Conservation (phyloP, 2,113 vertebrate species). For the Ellobius talpinus region DNA sequence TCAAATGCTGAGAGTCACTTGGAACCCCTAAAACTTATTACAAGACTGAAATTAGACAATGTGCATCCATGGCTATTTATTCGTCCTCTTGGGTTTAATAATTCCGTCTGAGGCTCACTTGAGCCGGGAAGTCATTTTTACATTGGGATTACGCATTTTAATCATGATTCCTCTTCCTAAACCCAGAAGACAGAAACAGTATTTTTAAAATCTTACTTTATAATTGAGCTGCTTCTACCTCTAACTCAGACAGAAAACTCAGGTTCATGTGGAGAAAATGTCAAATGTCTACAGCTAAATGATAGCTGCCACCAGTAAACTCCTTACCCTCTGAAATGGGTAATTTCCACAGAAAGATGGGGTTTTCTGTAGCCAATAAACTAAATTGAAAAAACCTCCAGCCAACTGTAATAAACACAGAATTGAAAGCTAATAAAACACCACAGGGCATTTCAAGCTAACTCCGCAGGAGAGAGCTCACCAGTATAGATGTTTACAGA, state of each 20-base stretch:
- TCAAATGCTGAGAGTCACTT: slow-evolving; percentile 21
- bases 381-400: slow-evolving; percentile 77
- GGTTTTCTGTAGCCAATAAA: slow-evolving; percentile 75
- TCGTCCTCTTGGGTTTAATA: slow-evolving; percentile 10
- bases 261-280: slow-evolving; percentile 13
- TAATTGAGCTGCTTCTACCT: slow-evolving; percentile 35
- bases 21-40: neutral
- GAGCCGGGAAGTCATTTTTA: neutral
- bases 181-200: neutral
- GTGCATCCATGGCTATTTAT: neutral
- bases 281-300: slow-evolving; percentile 66
- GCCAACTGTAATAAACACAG: slow-evolving; percentile 80
- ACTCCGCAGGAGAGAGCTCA: slow-evolving; percentile 76
- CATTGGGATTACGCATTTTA: slow-evolving; percentile 55
- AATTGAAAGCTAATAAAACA: slow-evolving; percentile 83
- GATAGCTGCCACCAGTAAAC: slow-evolving; percentile 67
- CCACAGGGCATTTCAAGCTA: slow-evolving; percentile 82
- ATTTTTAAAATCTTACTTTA: slow-evolving; percentile 53
- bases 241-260: slow-evolving; percentile 63
- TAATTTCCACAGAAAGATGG: slow-evolving; percentile 69
- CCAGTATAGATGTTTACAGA: slow-evolving; percentile 82
- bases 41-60: slow-evolving; percentile 40
- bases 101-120: neutral
- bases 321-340: slow-evolving; percentile 64
- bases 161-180: slow-evolving; percentile 56